A percentile compares a stretch with the other conserved stretches of the same genome.
Evolutionary conservation across 2,797 vertebrate genomes (phyloP).

Genomic region (Uromys caudimaculatus): DNA sequence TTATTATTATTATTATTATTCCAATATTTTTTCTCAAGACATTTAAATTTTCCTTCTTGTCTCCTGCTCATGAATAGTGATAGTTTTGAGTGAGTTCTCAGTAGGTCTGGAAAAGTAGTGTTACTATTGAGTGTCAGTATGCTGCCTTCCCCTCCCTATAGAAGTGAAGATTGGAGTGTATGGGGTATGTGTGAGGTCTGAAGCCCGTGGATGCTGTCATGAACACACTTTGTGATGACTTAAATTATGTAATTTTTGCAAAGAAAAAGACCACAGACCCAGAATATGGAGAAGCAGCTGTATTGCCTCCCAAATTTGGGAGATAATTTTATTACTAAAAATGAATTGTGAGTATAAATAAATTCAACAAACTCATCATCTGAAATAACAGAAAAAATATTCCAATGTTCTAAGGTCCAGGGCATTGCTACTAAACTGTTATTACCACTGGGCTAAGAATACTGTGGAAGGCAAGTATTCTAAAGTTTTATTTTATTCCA

Average conservation of each 20-base stretch:
- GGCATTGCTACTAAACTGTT: accelerated
- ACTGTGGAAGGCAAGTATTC: background rate
- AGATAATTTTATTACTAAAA: background rate
- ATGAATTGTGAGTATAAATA: background rate
- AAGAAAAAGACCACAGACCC: background rate
- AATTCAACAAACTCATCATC: background rate
- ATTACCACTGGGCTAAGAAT: background rate
- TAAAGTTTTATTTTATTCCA: background rate
- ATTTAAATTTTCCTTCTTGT: background rate
- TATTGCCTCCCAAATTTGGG: background rate
- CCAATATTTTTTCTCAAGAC: background rate
- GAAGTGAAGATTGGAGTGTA: background rate
- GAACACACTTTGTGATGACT: background rate
- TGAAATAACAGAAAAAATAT: background rate
- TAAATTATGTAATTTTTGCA: background rate
- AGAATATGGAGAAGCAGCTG: background rate
- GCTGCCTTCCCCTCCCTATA: background rate
- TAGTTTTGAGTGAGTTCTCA: background rate
- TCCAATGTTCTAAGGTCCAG: background rate
- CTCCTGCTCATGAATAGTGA: background rate
- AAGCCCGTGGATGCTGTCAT: background rate
- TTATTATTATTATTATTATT: background rate
- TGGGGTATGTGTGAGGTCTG: accelerated
- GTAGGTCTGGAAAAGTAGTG: background rate
- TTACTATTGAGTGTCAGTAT: accelerated